These are phyloP conservation scores for Calameuta idolon DNA, from an alignment of 2,888 invertebrate species.

Conservation along the genomic window DNA sequence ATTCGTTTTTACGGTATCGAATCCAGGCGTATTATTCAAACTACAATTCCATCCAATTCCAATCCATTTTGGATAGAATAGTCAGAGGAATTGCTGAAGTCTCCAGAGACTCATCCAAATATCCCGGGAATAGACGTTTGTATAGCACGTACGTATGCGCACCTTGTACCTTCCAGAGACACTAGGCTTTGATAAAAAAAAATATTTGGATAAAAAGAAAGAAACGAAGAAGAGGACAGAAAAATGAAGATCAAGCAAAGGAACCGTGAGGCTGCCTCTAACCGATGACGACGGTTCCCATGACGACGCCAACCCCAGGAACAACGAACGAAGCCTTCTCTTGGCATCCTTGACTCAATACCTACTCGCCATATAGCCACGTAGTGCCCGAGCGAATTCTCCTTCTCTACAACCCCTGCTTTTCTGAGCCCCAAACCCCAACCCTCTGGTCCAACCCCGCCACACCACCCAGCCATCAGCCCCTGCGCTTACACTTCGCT, in stretches of 20 bases:
- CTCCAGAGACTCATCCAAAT: too few relatives aligned
- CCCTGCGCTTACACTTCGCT: slow-evolving; percentile 37
- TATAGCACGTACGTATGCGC: too few relatives aligned
- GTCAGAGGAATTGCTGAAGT: too few relatives aligned
- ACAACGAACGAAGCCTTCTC: slow-evolving; percentile 36
- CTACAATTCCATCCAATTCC: too few relatives aligned
- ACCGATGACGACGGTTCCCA: slow-evolving; percentile 63
- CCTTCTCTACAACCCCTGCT: slow-evolving; percentile 16
- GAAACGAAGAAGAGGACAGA: slow-evolving; percentile 10
- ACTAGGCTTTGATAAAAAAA: too few relatives aligned
- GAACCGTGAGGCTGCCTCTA: slow-evolving; percentile 45
- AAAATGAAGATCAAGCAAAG: slow-evolving; percentile 16
- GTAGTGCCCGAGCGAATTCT: slow-evolving; percentile 32
- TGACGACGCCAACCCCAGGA: slow-evolving; percentile 59
- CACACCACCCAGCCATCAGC: neutral
- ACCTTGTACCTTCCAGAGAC: too few relatives aligned
- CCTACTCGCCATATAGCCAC: slow-evolving; percentile 42
- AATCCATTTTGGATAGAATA: too few relatives aligned
- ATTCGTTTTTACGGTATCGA: too few relatives aligned
- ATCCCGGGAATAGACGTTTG: too few relatives aligned
- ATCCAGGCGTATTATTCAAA: too few relatives aligned
- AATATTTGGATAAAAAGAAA: neutral
- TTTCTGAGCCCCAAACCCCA: slow-evolving; percentile 8
- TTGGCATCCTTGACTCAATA: slow-evolving; percentile 56
- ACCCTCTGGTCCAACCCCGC: neutral